Percentiles rank a stretch among this genome's conserved stretches.
These are phyloP conservation scores for Podocnemis expansa DNA, from an alignment of 2,113 vertebrate species.

Conservation along the genomic window DNA sequence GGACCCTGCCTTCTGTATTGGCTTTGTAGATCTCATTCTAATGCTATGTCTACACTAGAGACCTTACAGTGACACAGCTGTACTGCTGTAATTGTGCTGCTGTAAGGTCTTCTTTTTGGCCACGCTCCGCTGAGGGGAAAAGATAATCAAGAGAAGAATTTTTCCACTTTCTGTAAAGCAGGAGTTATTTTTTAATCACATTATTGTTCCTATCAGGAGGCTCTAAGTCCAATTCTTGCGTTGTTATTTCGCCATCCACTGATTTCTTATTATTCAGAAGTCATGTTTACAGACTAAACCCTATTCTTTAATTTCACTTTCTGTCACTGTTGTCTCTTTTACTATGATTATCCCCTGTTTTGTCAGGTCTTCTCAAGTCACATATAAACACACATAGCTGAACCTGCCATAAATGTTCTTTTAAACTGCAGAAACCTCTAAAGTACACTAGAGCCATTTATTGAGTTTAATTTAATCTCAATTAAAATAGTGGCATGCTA, in stretches of 20 bases:
- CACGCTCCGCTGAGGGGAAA: no score
- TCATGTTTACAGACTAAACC: not conserved
- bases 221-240: not conserved
- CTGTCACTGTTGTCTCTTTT: not conserved
- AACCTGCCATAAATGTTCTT: not conserved
- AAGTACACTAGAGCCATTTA: accelerated
- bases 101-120: no score
- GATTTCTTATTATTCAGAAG: not conserved
- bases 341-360: not conserved
- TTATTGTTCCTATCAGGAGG: not conserved
- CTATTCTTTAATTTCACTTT: not conserved
- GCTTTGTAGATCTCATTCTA: no score
- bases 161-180: not conserved
- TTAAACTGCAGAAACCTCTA: not conserved
- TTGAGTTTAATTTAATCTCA: not conserved
- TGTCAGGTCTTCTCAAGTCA: not conserved
- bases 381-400: accelerated
- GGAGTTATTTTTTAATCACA: not conserved
- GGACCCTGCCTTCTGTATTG: no score
- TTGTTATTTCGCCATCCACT: not conserved
- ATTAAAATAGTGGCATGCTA: not conserved
- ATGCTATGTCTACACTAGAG: no score
- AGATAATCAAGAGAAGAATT: not conserved
- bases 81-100: no score
- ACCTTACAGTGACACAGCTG: no score